phyloP scores from a whole-genome alignment of 1,140 invertebrate genomes.

The Calosoma granatense region DNA sequence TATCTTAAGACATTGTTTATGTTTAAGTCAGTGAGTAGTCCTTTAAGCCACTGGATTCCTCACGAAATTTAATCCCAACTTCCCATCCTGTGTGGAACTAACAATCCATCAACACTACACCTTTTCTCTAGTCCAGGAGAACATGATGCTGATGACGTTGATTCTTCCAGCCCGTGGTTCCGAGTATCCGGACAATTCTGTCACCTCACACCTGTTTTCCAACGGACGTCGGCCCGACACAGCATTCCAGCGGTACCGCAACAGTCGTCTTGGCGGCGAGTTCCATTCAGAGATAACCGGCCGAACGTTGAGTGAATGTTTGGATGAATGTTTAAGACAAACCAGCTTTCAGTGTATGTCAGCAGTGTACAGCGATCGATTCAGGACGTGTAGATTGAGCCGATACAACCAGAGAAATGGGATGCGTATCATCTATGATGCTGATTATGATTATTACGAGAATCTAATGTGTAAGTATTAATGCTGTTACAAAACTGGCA shows the following conservation, averaged over 20 bases:
- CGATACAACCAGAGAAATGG: slow-evolving; percentile 78
- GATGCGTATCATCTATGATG: slow-evolving; percentile 79
- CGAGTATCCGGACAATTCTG: slow-evolving; percentile 74
- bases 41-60: too few relatives aligned
- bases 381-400: slow-evolving; percentile 71
- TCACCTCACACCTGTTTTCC: slow-evolving; percentile 68
- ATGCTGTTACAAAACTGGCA: slow-evolving; percentile 1
- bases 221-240: slow-evolving; percentile 72
- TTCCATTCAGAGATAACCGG: slow-evolving; percentile 84
- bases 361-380: slow-evolving; percentile 76
- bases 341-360: slow-evolving; percentile 80
- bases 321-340: slow-evolving; percentile 79
- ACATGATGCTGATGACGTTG: slow-evolving; percentile 2
- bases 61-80: too few relatives aligned
- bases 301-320: slow-evolving; percentile 72
- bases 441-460: slow-evolving; percentile 86
- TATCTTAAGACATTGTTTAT: too few relatives aligned
- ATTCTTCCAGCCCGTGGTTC: slow-evolving; percentile 53
- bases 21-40: too few relatives aligned
- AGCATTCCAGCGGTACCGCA: slow-evolving; percentile 78
- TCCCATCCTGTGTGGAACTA: too few relatives aligned
- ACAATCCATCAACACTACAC: too few relatives aligned
- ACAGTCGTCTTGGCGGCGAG: slow-evolving; percentile 71
- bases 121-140: neutral
- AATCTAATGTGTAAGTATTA: slow-evolving; percentile 75